Evolutionary conservation across 2,888 invertebrate species (phyloP).

Genomic region (Volucella zonaria): DNA sequence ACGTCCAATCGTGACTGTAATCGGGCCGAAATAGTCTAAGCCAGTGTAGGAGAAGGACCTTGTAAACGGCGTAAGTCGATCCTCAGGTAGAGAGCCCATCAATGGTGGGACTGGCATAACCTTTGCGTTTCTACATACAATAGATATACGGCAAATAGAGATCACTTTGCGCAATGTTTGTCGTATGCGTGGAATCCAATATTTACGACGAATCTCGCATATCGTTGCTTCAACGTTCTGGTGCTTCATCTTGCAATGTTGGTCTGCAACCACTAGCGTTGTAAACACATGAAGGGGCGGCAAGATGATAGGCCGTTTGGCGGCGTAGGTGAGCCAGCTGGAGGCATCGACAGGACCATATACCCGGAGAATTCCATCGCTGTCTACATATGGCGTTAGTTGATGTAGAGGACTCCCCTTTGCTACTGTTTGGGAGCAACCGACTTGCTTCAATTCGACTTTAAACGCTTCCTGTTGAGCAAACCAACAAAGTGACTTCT

Average conservation of each 20-base stretch:
- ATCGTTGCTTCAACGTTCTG: constrained; percentile 27
- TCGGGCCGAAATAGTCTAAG: no score
- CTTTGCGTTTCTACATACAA: no score
- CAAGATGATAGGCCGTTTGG: constrained; percentile 23
- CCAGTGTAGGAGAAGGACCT: background rate
- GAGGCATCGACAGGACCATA: no score
- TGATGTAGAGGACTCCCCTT: no score
- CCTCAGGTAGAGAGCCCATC: constrained; percentile 16
- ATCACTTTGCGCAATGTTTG: no score
- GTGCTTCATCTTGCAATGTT: constrained; percentile 28
- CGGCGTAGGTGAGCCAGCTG: background rate
- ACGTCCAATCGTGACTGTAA: background rate
- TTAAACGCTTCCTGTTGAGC: background rate
- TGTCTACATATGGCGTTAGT: constrained; percentile 25
- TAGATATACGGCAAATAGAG: no score
- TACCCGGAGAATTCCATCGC: background rate
- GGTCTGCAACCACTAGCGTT: background rate
- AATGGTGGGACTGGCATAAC: no score
- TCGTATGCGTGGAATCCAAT: no score
- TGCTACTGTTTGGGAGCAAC: no score
- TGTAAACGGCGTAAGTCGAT: background rate
- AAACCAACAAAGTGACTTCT: background rate
- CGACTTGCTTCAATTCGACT: background rate
- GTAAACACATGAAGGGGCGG: no score
- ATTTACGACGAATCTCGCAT: no score